A percentile compares a stretch with the other conserved stretches of the same genome.
phyloP scores from a whole-genome alignment of 2,113 vertebrate genomes.

The Eolophus roseicapilla region DNA sequence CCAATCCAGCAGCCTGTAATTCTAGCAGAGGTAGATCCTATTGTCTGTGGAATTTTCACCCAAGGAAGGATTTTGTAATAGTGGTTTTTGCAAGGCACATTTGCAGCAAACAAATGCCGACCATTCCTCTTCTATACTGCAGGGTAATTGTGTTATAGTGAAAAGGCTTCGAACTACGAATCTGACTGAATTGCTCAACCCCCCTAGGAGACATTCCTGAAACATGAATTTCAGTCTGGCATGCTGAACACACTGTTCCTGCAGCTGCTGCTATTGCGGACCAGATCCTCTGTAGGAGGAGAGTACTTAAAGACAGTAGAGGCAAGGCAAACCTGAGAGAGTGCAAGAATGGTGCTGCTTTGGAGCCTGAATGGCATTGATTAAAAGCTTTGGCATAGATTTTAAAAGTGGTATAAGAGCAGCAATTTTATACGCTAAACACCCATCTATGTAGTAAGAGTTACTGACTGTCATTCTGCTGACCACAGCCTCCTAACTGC shows the following conservation, averaged over 20 bases:
- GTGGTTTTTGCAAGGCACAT: conserved; percentile 23
- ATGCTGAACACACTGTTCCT: conserved; percentile 24
- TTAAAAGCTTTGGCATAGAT: neutral
- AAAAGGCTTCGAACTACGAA: conserved; percentile 55
- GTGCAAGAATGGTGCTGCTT: neutral
- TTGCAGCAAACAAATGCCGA: conserved; percentile 32
- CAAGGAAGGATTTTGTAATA: neutral
- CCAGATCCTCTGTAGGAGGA: conserved; percentile 3
- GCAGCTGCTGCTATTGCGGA: conserved; percentile 56
- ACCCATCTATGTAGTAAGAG: neutral
- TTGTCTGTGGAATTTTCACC: conserved; percentile 20
- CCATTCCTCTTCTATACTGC: conserved; percentile 32
- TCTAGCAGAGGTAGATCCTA: neutral
- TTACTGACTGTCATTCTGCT: neutral
- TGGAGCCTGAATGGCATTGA: neutral
- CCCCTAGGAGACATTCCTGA: conserved; percentile 68
- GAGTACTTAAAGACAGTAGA: neutral
- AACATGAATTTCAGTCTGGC: conserved; percentile 69
- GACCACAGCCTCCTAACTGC: neutral
- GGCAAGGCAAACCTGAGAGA: neutral
- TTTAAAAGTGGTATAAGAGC: neutral
- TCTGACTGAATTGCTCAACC: conserved; percentile 58
- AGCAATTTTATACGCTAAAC: neutral
- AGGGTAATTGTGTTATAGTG: conserved; percentile 53
- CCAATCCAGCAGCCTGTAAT: neutral